These are phyloP conservation scores for Blomia tropicalis DNA, from an alignment of 2,888 invertebrate species.

Conservation along the genomic window DNA sequence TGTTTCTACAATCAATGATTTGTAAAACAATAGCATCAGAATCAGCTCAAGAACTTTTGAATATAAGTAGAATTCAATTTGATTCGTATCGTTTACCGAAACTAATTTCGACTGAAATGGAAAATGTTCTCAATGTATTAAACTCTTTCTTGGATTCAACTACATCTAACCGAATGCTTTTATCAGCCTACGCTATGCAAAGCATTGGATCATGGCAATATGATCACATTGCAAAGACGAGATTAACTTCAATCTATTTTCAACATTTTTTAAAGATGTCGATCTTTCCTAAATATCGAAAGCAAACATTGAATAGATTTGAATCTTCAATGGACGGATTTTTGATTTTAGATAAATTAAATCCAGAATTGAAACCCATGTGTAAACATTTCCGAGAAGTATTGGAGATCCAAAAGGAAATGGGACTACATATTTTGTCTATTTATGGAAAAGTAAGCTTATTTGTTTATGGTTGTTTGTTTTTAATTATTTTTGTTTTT, in stretches of 20 bases:
- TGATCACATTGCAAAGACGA: constrained; percentile 17
- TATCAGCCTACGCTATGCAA: constrained; percentile 14
- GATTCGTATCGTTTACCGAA: constrained; percentile 17
- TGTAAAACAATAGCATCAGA: constrained; percentile 22
- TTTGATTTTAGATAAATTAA: constrained; percentile 40
- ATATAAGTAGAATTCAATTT: constrained; percentile 10
- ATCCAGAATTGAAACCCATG: constrained; percentile 47
- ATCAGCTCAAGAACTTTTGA: constrained; percentile 12
- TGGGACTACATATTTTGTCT: constrained; percentile 13
- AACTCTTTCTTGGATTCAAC: constrained; percentile 24
- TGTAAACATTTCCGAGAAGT: constrained; percentile 23
- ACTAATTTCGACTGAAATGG: background rate
- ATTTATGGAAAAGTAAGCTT: constrained; percentile 22
- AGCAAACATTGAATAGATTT: background rate
- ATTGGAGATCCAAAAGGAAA: constrained; percentile 13
- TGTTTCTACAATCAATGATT: constrained; percentile 19
- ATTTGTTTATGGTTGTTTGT: constrained; percentile 29
- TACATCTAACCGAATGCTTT: constrained; percentile 17
- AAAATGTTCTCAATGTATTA: constrained; percentile 21
- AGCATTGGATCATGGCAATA: constrained; percentile 17
- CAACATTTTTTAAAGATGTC: background rate
- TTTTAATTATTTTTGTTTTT: constrained; percentile 38
- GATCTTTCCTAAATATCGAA: background rate
- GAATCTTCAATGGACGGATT: background rate
- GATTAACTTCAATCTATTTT: constrained; percentile 19